phyloP scores from a whole-genome alignment of 2,888 invertebrate species.

The Lycaena phlaeas region DNA sequence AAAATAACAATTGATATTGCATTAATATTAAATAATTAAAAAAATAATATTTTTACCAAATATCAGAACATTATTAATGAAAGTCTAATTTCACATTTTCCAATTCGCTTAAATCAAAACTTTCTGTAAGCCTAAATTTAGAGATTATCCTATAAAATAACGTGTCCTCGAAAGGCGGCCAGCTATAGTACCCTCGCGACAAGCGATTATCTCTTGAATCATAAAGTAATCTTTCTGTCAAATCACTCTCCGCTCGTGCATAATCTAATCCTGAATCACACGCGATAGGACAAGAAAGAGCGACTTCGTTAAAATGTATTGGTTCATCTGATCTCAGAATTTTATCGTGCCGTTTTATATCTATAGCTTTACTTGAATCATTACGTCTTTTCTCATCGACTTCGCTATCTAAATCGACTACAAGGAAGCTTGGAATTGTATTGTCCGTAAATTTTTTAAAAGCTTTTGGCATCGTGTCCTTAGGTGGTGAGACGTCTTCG shows the following conservation, averaged over 20 bases:
- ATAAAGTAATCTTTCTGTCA: conserved; percentile 30
- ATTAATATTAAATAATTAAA: neutral
- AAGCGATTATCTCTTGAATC: conserved; percentile 24
- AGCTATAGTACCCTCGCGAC: conserved; percentile 36
- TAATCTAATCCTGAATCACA: conserved; percentile 24
- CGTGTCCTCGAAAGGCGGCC: conserved; percentile 59
- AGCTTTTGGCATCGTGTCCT: conserved; percentile 17
- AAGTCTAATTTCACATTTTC: conserved; percentile 20
- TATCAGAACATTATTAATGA: neutral
- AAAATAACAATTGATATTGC: neutral
- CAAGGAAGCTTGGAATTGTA: conserved; percentile 45
- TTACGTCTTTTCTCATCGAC: conserved; percentile 5
- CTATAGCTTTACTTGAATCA: no score
- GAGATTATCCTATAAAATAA: conserved; percentile 53
- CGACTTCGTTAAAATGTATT: no score
- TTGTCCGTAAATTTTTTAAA: conserved; percentile 29
- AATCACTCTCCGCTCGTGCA: conserved; percentile 9
- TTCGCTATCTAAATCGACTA: conserved; percentile 24
- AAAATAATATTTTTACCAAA: no score
- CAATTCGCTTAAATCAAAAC: conserved; percentile 53
- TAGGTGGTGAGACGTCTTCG: conserved; percentile 34
- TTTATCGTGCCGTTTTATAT: no score
- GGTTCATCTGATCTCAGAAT: no score
- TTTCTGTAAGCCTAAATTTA: conserved; percentile 57
- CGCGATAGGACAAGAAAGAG: no score